Base-by-base conservation (phyloP, 2,888 invertebrate genomes). In the Hypsopygia costalis region DNA sequence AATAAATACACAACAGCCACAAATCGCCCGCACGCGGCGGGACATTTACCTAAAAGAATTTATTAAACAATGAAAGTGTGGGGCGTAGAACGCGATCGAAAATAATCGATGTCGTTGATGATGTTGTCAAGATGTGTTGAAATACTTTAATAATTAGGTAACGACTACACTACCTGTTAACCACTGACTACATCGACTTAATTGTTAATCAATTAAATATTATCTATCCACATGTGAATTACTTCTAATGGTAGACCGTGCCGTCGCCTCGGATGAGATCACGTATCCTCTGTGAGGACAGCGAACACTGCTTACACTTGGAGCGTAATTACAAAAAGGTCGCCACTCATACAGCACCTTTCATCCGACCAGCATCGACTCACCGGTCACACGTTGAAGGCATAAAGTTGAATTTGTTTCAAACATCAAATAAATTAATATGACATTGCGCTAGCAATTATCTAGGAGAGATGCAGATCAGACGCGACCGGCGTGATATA, bases 141-240 rank as follows among this genome's bases (percentile, higher is more conserved):
- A 75, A 69, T 65, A 67, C 52, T 67, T 60, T 66, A 64, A 58
- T 54, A 63, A 67, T 70, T 67, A 78, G 75, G 77, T 82, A 86
- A 85, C 77, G 74, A 82, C 76, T 75, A 77, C 71, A 80, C 86
- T 87, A 87, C 81, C 81, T 72, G 69, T 73, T 70, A 86, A 85
- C 82, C 82, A 81, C 70, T 70, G 83, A 86, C 85, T 88, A 87
- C 85, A 77, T 81, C 69, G 68, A 82, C 81, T 81, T 83, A 83
- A 65, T 69, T 68, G 60, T 74, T 74, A 74, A 61, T 61, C 52
- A 70, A 68, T 81, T 82, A 78, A 78, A 81, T 81, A 85, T 65
- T 79, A 78, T 78, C 73, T 82, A 81, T 76, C 69, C 77, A 78
- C 72, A 72, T 71, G 51, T 72, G 62, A 63, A 69, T 61, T 70